phyloP scores from a whole-genome alignment of 2,888 invertebrate genomes.

The Drosophila planitibia region DNA sequence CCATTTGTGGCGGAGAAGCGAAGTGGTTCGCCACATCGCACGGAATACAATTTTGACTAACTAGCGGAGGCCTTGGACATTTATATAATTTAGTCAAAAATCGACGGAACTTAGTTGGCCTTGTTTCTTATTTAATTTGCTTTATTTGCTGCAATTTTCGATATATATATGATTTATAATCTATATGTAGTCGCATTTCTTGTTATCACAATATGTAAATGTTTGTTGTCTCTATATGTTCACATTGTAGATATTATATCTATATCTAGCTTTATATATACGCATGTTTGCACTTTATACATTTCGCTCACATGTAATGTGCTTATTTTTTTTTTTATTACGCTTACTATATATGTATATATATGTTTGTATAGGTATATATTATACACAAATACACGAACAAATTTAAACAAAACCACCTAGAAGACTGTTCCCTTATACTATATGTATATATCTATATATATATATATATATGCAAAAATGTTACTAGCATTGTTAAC shows the following conservation, averaged over 20 bases:
- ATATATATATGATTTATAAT: constrained; percentile 5
- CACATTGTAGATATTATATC: constrained; percentile 1
- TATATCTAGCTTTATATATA: constrained; percentile 1
- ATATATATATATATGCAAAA: not conserved
- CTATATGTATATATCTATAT: not conserved
- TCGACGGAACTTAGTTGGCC: not conserved
- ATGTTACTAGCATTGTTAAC: not conserved
- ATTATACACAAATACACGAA: constrained; percentile 42
- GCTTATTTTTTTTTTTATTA: constrained; percentile 11
- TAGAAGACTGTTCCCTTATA: constrained; percentile 40
- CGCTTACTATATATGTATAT: constrained; percentile 1
- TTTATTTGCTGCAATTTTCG: constrained; percentile 22
- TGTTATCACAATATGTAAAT: constrained; percentile 32
- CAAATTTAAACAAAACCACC: constrained; percentile 20
- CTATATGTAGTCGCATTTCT: constrained; percentile 40
- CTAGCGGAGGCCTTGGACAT: constrained; percentile 67
- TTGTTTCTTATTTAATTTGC: not conserved
- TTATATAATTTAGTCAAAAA: constrained; percentile 49
- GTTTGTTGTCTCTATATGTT: constrained; percentile 2
- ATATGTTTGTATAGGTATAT: constrained; percentile 13
- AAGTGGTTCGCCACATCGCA: constrained; percentile 77
- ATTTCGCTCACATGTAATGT: constrained; percentile 51
- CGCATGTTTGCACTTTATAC: constrained; percentile 36
- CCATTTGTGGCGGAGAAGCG: constrained; percentile 83
- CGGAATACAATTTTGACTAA: constrained; percentile 72